Percentiles rank a stretch among this genome's conserved stretches.
Conservation (phyloP, 2,797 vertebrate genomes). For the Dromococcyx pavoninus region DNA sequence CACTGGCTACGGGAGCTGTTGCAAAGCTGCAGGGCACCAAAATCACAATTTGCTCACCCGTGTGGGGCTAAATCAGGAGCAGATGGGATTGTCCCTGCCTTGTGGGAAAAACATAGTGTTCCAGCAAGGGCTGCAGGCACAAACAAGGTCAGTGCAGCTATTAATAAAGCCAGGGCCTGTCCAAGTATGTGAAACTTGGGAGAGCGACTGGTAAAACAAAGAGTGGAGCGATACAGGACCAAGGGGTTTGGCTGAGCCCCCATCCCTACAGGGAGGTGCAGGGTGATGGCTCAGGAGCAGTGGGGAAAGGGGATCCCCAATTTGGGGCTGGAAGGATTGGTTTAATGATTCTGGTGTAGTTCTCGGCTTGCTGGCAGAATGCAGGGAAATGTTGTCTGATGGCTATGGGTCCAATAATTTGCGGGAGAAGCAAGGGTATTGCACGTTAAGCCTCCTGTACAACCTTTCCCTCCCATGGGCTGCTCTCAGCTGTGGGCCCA, state of each 20-base stretch:
- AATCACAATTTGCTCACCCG: not conserved
- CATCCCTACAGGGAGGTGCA: not conserved
- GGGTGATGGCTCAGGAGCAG: not conserved
- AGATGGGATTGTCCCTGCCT: slow-evolving; percentile 17
- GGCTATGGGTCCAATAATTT: not conserved
- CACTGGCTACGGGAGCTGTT: rapidly evolving
- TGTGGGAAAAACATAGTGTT: slow-evolving; percentile 41
- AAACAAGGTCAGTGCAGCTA: not conserved
- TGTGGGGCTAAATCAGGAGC: not conserved
- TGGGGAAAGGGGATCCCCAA: rapidly evolving
- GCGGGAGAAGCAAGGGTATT: not conserved
- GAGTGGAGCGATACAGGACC: rapidly evolving
- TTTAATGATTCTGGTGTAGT: not conserved
- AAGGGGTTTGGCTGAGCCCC: rapidly evolving
- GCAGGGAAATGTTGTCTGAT: not conserved
- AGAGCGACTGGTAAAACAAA: not conserved
- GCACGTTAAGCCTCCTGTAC: rapidly evolving
- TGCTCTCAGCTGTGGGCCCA: not conserved
- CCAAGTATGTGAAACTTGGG: rapidly evolving
- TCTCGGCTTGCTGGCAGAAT: not conserved
- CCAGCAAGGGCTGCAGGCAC: not conserved
- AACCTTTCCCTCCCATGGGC: not conserved
- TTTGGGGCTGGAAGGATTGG: not conserved
- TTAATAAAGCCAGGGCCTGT: not conserved
- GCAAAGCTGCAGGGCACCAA: rapidly evolving